phyloP scores from a whole-genome alignment of 1,140 invertebrate genomes.

The Drosophila gunungcola region DNA sequence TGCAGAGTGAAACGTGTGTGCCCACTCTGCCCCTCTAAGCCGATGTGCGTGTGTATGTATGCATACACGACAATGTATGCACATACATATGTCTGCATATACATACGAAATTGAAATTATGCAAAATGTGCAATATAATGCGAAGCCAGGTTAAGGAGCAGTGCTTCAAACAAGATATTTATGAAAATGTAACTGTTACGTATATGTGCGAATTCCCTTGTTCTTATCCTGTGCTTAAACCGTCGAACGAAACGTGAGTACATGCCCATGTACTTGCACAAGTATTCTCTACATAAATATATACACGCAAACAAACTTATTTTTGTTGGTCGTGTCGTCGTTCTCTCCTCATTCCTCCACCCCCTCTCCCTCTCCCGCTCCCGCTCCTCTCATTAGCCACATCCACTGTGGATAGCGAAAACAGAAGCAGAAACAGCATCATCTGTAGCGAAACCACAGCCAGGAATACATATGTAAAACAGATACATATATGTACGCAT shows the following conservation, averaged over 20 bases:
- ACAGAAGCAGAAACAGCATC: conserved; percentile 29
- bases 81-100: conserved; percentile 28
- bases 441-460: conserved; percentile 39
- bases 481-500: background rate
- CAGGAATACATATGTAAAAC: conserved; percentile 22
- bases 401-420: conserved; percentile 34
- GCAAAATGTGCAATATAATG: conserved; percentile 40
- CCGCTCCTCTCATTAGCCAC: conserved; percentile 1
- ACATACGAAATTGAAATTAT: conserved; percentile 50
- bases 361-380: background rate
- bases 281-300: conserved; percentile 43
- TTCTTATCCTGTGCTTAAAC: conserved; percentile 14
- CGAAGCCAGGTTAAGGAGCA: conserved; percentile 20
- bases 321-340: conserved; percentile 13
- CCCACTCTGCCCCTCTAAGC: background rate
- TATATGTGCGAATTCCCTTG: conserved; percentile 11
- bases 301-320: conserved; percentile 23
- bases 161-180: conserved; percentile 8
- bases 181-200: conserved; percentile 17
- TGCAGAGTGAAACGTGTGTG: background rate
- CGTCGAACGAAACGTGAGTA: conserved; percentile 49
- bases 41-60: conserved; percentile 10
- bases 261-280: conserved; percentile 12
- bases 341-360: conserved; percentile 4
- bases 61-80: conserved; percentile 6